A percentile compares a stretch with the other conserved stretches of the same genome.
Evolutionary conservation across 2,113 vertebrate species (phyloP).

Genomic region (Xenopus tropicalis): DNA sequence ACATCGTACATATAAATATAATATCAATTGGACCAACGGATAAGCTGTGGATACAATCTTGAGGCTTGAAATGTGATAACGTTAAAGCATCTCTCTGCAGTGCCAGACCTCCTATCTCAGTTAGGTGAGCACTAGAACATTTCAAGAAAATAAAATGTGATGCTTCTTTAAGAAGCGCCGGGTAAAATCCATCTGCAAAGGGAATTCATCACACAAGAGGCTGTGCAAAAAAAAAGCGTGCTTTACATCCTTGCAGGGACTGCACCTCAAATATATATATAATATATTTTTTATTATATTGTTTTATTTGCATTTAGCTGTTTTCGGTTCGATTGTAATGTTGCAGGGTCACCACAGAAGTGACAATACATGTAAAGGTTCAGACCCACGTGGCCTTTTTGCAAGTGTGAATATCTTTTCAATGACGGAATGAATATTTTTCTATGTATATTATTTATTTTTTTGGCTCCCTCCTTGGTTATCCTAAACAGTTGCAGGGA

Average conservation of each 20-base stretch:
- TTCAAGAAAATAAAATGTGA: too few relatives aligned
- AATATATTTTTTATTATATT: constrained; percentile 9
- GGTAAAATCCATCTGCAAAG: too few relatives aligned
- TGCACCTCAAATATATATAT: constrained; percentile 19
- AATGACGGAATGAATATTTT: not conserved
- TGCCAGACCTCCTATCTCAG: too few relatives aligned
- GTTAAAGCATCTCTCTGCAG: too few relatives aligned
- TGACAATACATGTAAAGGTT: not conserved
- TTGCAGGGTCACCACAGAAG: not conserved
- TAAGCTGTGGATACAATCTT: not conserved
- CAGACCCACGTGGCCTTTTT: not conserved
- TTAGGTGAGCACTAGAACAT: too few relatives aligned
- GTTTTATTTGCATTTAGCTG: not conserved
- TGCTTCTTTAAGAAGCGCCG: too few relatives aligned
- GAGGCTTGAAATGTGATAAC: too few relatives aligned
- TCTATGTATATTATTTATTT: not conserved
- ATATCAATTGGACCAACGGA: not conserved
- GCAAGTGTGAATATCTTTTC: constrained; percentile 5
- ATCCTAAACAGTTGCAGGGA: not conserved
- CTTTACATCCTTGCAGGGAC: not conserved
- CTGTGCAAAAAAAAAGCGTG: not conserved
- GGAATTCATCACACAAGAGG: not conserved
- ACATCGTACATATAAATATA: too few relatives aligned
- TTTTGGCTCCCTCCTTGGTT: not conserved
- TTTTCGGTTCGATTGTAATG: not conserved